Percentiles rank a stretch among this genome's conserved stretches.
These are phyloP conservation scores for Coreoperca whiteheadi DNA, from an alignment of 2,113 vertebrate species.

Conservation along the genomic window DNA sequence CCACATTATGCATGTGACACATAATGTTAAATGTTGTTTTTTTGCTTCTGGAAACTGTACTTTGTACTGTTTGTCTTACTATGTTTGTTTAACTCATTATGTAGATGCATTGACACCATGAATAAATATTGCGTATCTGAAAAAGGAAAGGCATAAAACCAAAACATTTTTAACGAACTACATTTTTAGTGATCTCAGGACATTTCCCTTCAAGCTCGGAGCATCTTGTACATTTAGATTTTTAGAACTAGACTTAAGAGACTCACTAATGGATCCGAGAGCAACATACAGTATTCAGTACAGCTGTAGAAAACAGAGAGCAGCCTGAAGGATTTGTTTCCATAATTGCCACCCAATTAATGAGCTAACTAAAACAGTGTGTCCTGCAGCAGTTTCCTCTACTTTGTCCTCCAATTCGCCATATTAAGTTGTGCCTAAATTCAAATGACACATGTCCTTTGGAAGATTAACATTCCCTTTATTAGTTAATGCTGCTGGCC, in stretches of 20 bases:
- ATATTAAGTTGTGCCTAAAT: conserved; percentile 51
- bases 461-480: conserved; percentile 65
- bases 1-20: neutral
- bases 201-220: conserved; percentile 6
- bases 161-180: conserved; percentile 17
- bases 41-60: neutral
- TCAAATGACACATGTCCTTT: conserved; percentile 69
- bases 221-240: conserved; percentile 29
- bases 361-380: conserved; percentile 60
- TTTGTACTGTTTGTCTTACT: neutral
- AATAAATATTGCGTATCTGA: neutral
- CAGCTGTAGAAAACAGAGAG: conserved; percentile 45
- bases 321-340: conserved; percentile 66
- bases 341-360: conserved; percentile 78
- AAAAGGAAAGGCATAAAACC: neutral
- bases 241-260: conserved; percentile 19
- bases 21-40: neutral
- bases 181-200: conserved; percentile 13
- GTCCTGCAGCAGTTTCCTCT: conserved; percentile 59
- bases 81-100: neutral
- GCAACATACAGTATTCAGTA: conserved; percentile 42
- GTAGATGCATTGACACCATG: neutral
- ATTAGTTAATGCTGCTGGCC: conserved; percentile 48
- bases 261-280: conserved; percentile 45
- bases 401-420: conserved; percentile 67